Evolutionary conservation across 2,113 vertebrate genomes (phyloP).

Genomic region (Misgurnus anguillicaudatus): DNA sequence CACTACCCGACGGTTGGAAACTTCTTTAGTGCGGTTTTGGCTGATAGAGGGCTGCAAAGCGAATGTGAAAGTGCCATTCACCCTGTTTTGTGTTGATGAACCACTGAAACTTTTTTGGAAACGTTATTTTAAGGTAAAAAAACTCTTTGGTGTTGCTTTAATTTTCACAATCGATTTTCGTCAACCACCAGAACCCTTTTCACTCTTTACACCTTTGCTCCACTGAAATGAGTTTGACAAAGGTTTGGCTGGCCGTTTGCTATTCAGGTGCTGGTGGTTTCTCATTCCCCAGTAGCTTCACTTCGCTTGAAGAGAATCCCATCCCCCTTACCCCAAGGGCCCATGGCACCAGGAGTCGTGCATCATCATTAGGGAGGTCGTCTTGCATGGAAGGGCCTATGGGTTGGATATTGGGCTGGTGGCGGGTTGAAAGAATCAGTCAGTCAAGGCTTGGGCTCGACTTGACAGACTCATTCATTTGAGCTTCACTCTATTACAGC

Average conservation of each 20-base stretch:
- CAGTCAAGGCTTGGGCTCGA: constrained; percentile 48
- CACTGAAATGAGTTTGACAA: constrained; percentile 13
- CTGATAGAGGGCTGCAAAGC: too few relatives aligned
- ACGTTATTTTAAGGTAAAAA: too few relatives aligned
- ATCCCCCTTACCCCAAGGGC: background rate
- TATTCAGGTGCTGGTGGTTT: constrained; percentile 24
- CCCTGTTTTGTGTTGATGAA: too few relatives aligned
- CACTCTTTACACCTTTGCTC: constrained; percentile 32
- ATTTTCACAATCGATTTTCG: constrained; percentile 58
- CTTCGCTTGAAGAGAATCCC: background rate
- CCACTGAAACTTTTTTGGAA: too few relatives aligned
- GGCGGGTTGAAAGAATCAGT: constrained; percentile 49
- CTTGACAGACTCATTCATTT: constrained; percentile 61
- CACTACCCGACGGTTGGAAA: too few relatives aligned
- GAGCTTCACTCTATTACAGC: constrained; percentile 53
- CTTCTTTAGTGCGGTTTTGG: too few relatives aligned
- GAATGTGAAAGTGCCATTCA: too few relatives aligned
- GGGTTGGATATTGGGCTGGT: constrained; percentile 39
- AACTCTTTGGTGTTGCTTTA: too few relatives aligned
- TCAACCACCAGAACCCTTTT: constrained; percentile 47
- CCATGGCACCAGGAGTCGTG: constrained; percentile 46
- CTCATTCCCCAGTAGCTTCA: constrained; percentile 14
- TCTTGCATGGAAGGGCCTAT: constrained; percentile 52
- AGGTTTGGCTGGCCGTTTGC: constrained; percentile 14
- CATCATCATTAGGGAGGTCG: constrained; percentile 60